These are phyloP conservation scores for Hypolimnas misippus DNA, from an alignment of 2,888 invertebrate genomes.

Conservation along the genomic window DNA sequence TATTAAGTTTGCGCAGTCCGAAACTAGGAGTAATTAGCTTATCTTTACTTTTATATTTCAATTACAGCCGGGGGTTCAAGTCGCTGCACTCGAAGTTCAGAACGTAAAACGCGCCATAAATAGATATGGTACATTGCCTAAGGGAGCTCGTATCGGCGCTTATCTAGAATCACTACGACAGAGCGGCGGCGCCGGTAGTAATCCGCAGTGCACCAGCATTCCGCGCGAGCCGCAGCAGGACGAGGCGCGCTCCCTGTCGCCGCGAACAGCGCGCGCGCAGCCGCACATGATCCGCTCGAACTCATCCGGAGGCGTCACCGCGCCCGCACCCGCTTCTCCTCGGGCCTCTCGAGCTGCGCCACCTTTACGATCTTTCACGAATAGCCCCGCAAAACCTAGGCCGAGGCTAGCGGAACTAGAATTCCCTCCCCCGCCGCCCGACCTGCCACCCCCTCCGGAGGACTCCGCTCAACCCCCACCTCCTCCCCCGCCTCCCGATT, in stretches of 20 bases:
- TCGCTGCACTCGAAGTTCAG: slow-evolving; percentile 97
- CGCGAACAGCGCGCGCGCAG: slow-evolving; percentile 86
- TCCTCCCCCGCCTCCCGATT: slow-evolving; percentile 79
- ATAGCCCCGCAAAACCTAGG: slow-evolving; percentile 89
- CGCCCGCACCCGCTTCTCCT: slow-evolving; percentile 76
- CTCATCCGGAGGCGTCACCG: slow-evolving; percentile 92
- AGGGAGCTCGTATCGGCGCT: slow-evolving; percentile 97
- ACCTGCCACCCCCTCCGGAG: slow-evolving; percentile 91
- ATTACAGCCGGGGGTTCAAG: slow-evolving; percentile 86
- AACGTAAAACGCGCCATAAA: slow-evolving; percentile 97
- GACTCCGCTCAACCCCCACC: slow-evolving; percentile 79
- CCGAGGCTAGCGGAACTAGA: slow-evolving; percentile 92
- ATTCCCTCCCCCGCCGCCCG: slow-evolving; percentile 93
- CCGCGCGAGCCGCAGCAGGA: slow-evolving; percentile 62
- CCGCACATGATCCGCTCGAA: slow-evolving; percentile 95
- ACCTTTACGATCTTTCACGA: slow-evolving; percentile 84
- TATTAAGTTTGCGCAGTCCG: no score
- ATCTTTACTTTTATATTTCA: no score
- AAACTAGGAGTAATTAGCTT: no score
- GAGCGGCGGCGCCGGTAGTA: slow-evolving; percentile 78
- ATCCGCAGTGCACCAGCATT: slow-evolving; percentile 71
- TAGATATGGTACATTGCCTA: slow-evolving; percentile 98
- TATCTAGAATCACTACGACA: slow-evolving; percentile 96
- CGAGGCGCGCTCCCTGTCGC: slow-evolving; percentile 85
- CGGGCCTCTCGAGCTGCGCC: slow-evolving; percentile 66